Evolutionary conservation across 2,797 vertebrate genomes (phyloP), one percentile per base, ranked within the genome.

Genomic region (Muscicapa comitata): DNA sequence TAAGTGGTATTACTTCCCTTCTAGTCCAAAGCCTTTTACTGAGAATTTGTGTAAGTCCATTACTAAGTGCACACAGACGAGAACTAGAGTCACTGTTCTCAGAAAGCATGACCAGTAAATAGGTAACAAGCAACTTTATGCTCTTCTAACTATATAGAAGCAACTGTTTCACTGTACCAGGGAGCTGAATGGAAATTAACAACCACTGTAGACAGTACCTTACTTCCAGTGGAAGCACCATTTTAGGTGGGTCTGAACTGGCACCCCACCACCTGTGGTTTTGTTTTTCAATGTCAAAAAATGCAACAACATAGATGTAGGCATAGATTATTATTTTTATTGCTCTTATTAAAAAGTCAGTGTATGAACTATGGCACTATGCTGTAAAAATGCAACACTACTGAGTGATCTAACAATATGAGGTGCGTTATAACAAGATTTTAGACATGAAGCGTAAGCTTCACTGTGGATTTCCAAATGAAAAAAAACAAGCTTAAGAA

Each of bases 371-470:
- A 93, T 29, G 79, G 80, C 85, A 87, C 37, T 70, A 86, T 59
- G 80, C 80, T 86, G 80, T 95, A 94, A 93, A 96, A 97, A 97
- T n/a, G 37, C 86, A 94, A 93, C n/a, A 91, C 77, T 75, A 84
- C 8, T 61, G 55, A 83, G 65, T 79, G 72, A 28, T 96, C 89
- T 79, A 88, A 95, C 40, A 91, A 65, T 55, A 95, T 58, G 83
- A 91, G 42, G 80, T 79, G 33, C 50, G 74, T 78, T 71, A 71
- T 23, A 55, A 83, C 33, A 80, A 51, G 28, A 79, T 58, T 86
- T 93, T 61, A 77, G 95, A 94, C 43, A 55, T 12, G 82, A 94
- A 96, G 89, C 10, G 2, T 24, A 26, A 93, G 58, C 78, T 93
- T 86, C 76, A 67, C 25, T 25, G 48, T 37, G 62, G 42, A 87